Evolutionary conservation across 2,888 invertebrate genomes (phyloP), one percentile per base, ranked within the genome.

Genomic region (Pteria penguin): DNA sequence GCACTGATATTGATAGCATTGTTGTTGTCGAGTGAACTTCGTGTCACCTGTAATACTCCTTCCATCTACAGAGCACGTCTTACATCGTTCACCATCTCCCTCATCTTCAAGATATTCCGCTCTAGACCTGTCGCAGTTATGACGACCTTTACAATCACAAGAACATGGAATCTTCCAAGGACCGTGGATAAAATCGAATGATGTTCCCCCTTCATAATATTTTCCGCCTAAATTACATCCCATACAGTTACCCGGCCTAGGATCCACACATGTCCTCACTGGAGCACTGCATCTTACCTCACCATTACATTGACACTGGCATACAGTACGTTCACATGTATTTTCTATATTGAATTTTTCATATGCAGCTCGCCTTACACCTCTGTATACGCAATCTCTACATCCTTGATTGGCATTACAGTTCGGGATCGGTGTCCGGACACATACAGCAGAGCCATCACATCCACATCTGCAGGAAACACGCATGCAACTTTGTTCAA

Each of bases 41-140:
- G 80, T 68, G 52, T 82, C 84, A 4, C 82, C 66, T 0, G 83
- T 79, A 61, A 86, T 82, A 0, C 78, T 36, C 2, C 69, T 78
- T 0, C 82, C 83, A 11, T 88, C 81, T 0, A 88, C 84, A 18
- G 72, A 67, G 63, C 89, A 89, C 52, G 81, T 79, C 22, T 74
- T 71, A 72, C 89, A 89, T 3, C 57, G 54, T 33, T 45, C 27
- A 4, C 63, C 14, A 32, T 31, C 67, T 26, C 22, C n/a, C 3
- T 55, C 36, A 14, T 76, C 74, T 29, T 81, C 75, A 60, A 76
- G 78, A 73, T 85, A 78, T n/a, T 77, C 72, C 5, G 83, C 79
- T 0, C 52, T 66, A 22, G 76, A 73, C 1, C 82, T 78, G 29
- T 77, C 75, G 60, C 85, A 85, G 11, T 74, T 75, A 67, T 80